A percentile compares a stretch with the other conserved stretches of the same genome.
Conservation (phyloP, 2,888 invertebrate species). For the Himalopsyche kuldschensis region DNA sequence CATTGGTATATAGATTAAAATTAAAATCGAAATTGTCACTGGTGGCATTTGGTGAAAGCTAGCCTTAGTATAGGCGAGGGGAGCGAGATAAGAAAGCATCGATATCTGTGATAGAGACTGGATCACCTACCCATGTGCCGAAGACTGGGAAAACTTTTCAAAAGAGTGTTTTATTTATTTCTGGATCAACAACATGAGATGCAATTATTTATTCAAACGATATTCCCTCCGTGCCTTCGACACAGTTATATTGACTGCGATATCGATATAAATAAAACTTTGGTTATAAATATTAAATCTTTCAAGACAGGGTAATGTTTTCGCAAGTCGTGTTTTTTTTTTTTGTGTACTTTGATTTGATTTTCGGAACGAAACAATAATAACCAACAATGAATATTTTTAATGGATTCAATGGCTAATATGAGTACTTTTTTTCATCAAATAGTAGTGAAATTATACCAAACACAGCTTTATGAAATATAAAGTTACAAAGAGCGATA, state of each 20-base stretch:
- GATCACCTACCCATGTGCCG: not conserved
- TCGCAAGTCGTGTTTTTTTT: not conserved
- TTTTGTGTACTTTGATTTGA: not conserved
- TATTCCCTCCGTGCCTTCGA: not conserved
- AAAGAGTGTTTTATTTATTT: not conserved
- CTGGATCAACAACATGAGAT: not conserved
- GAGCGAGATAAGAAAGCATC: too few relatives aligned
- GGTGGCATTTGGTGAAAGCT: too few relatives aligned
- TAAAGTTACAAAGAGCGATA: too few relatives aligned
- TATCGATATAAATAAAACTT: not conserved
- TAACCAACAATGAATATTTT: too few relatives aligned
- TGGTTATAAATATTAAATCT: not conserved
- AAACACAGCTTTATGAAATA: too few relatives aligned
- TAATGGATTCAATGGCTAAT: too few relatives aligned
- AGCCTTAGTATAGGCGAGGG: too few relatives aligned
- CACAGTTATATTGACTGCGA: not conserved
- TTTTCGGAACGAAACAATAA: too few relatives aligned
- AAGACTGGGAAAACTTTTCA: not conserved
- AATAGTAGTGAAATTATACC: too few relatives aligned
- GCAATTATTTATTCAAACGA: not conserved
- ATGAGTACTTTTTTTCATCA: too few relatives aligned
- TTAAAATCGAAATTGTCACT: too few relatives aligned
- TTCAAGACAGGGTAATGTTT: not conserved
- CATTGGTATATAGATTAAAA: too few relatives aligned
- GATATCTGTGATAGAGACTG: not conserved